A percentile compares a stretch with the other conserved stretches of the same genome.
Evolutionary conservation across 2,888 invertebrate genomes (phyloP).

Genomic region (Yponomeuta plumbellus): DNA sequence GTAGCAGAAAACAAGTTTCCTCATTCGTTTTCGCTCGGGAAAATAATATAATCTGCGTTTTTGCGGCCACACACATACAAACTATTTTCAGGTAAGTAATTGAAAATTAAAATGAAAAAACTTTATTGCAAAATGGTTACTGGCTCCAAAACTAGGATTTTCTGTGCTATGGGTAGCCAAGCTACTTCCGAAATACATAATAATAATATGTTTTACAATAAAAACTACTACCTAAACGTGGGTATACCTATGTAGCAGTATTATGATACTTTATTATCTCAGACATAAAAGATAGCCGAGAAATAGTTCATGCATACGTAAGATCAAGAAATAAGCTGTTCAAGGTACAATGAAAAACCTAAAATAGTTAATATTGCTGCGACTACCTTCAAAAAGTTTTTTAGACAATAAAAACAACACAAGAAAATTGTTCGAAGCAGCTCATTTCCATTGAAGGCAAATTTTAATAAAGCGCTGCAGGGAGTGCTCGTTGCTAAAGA

Average conservation of each 20-base stretch:
- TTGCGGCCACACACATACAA: not conserved
- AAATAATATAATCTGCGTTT: not conserved
- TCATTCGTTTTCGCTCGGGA: not conserved
- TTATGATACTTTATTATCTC: too few relatives aligned
- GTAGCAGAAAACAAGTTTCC: conserved; percentile 9
- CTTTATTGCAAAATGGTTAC: too few relatives aligned
- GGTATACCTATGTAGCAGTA: too few relatives aligned
- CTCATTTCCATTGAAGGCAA: conserved; percentile 27
- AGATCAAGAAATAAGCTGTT: not conserved
- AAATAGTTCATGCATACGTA: too few relatives aligned
- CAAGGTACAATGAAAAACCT: not conserved
- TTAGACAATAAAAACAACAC: conserved; percentile 2
- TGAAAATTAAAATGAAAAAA: too few relatives aligned
- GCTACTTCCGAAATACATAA: too few relatives aligned
- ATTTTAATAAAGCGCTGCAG: conserved; percentile 32
- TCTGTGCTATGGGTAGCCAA: too few relatives aligned
- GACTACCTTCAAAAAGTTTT: not conserved
- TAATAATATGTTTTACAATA: too few relatives aligned
- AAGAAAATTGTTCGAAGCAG: not conserved
- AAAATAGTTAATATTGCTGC: not conserved
- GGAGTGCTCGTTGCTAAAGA: conserved; percentile 29
- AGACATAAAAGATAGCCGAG: too few relatives aligned
- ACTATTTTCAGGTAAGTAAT: not conserved
- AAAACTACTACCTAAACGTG: too few relatives aligned
- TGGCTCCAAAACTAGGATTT: too few relatives aligned